A percentile compares a stretch with the other conserved stretches of the same genome.
Evolutionary conservation across 1,140 invertebrate species (phyloP).

Genomic region (Arctopsyche grandis): DNA sequence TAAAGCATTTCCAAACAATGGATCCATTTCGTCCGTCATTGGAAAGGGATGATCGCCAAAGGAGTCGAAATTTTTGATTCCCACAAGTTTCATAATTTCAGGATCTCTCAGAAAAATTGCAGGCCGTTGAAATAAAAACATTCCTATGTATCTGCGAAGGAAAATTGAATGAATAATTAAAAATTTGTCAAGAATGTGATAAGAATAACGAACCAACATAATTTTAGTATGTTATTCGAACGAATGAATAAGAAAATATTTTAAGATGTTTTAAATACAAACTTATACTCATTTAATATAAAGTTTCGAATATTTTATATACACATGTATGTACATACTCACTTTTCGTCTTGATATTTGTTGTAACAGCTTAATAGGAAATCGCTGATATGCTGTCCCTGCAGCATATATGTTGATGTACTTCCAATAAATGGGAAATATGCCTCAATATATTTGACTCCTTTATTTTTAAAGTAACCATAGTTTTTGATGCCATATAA

Average conservation of each 20-base stretch:
- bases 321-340: background rate
- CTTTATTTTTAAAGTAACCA: conserved; percentile 16
- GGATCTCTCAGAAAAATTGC: conserved; percentile 56
- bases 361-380: conserved; percentile 36
- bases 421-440: conserved; percentile 9
- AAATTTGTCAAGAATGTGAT: too few relatives aligned
- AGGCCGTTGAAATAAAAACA: conserved; percentile 13
- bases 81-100: conserved; percentile 57
- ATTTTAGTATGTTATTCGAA: too few relatives aligned
- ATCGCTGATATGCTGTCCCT: conserved; percentile 18
- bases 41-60: conserved; percentile 56
- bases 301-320: too few relatives aligned
- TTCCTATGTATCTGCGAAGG: conserved; percentile 46
- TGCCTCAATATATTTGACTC: conserved; percentile 11
- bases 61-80: conserved; percentile 58
- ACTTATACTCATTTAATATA: too few relatives aligned
- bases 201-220: too few relatives aligned
- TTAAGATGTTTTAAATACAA: too few relatives aligned
- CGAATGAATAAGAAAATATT: too few relatives aligned
- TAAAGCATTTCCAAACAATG: conserved; percentile 53
- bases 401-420: background rate
- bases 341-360: conserved; percentile 44
- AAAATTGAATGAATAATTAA: too few relatives aligned
- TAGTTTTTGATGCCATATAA: conserved; percentile 22
- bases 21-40: conserved; percentile 47